phyloP scores from a whole-genome alignment of 1,140 invertebrate genomes.

The Hirudo medicinalis region DNA sequence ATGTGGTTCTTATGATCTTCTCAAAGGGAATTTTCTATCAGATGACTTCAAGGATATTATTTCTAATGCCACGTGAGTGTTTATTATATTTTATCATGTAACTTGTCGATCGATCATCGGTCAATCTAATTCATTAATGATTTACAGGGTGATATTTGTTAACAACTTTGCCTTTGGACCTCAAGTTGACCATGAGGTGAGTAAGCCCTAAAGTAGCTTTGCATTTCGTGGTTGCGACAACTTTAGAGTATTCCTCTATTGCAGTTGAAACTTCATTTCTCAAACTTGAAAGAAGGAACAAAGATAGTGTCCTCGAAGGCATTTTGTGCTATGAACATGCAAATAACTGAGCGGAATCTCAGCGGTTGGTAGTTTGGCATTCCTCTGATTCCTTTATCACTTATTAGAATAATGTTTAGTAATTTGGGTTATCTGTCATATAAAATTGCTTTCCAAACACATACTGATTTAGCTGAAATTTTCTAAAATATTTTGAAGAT shows the following conservation, averaged over 20 bases:
- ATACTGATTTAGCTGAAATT: too few species aligned
- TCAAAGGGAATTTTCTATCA: conserved; percentile 83
- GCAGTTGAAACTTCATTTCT: conserved; percentile 81
- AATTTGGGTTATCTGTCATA: too few species aligned
- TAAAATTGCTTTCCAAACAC: too few species aligned
- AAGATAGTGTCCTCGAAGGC: conserved; percentile 93
- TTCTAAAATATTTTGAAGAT: conserved; percentile 48
- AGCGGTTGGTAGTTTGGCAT: conserved; percentile 47
- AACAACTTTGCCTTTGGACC: conserved; percentile 99
- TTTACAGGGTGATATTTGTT: conserved; percentile 70
- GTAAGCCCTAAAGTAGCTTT: neutral
- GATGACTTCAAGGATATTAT: conserved; percentile 74
- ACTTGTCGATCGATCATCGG: neutral
- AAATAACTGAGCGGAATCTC: conserved; percentile 79
- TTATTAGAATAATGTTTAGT: too few species aligned
- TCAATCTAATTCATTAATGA: conserved; percentile 1
- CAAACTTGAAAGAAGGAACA: conserved; percentile 80
- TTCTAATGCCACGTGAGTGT: conserved; percentile 59
- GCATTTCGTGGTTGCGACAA: neutral
- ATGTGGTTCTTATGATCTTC: conserved; percentile 64
- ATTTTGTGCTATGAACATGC: conserved; percentile 91
- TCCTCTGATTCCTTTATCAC: neutral
- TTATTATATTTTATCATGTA: neutral
- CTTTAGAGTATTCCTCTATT: conserved; percentile 13
- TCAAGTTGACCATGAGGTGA: conserved; percentile 68